These are phyloP conservation scores for Emydocephalus ijimae DNA, from an alignment of 2,113 vertebrate genomes.

Conservation along the genomic window DNA sequence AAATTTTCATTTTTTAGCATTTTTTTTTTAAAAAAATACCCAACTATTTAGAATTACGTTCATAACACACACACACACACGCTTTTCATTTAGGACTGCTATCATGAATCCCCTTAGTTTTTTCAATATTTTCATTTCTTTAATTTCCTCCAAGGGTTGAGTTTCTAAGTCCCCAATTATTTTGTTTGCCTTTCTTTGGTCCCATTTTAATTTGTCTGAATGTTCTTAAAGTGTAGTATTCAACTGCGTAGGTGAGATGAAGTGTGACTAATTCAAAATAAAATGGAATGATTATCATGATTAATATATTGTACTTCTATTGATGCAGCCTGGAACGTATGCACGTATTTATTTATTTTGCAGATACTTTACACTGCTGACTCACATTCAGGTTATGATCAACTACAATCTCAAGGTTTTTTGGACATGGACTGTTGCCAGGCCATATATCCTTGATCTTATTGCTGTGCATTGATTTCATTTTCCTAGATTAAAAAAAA, in stretches of 20 bases:
- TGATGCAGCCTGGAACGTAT: background rate
- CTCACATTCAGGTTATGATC: background rate
- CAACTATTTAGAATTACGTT: background rate
- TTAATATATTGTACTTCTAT: background rate
- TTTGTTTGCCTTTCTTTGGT: background rate
- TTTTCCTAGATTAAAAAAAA: background rate
- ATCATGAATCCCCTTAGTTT: background rate
- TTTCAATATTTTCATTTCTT: background rate
- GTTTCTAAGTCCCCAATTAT: background rate
- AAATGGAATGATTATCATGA: background rate
- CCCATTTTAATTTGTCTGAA: background rate
- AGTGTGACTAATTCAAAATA: background rate
- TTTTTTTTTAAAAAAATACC: background rate
- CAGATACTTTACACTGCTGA: background rate
- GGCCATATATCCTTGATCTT: background rate
- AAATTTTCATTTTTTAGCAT: background rate
- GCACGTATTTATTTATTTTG: background rate
- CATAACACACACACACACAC: no score
- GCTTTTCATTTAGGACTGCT: background rate
- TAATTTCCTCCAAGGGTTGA: background rate
- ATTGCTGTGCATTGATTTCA: background rate
- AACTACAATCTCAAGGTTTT: background rate
- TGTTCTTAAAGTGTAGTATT: background rate
- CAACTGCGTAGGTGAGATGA: background rate
- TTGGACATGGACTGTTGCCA: background rate